Evolutionary conservation across 2,113 vertebrate genomes (phyloP).

Genomic region (Galbula dea): DNA sequence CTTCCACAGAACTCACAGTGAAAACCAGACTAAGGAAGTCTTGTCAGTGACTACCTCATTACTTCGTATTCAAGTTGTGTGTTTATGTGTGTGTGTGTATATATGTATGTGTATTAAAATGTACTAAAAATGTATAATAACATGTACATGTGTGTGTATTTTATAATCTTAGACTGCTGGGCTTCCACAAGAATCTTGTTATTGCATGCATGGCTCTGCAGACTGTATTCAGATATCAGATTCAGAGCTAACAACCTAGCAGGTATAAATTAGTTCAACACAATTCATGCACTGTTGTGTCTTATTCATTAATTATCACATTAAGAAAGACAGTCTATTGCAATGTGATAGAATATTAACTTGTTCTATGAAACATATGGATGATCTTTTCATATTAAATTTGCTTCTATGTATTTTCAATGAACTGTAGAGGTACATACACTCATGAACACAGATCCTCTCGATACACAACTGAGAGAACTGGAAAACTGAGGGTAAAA

Average conservation of each 20-base stretch:
- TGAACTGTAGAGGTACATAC: neutral
- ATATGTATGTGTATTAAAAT: neutral
- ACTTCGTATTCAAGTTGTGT: neutral
- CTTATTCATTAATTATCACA: conserved; percentile 41
- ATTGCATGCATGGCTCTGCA: neutral
- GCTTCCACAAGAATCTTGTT: neutral
- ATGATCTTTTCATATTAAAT: neutral
- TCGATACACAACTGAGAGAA: neutral
- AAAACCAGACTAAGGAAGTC: neutral
- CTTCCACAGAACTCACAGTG: neutral
- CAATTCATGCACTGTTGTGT: neutral
- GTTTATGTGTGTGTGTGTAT: neutral
- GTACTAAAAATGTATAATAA: neutral
- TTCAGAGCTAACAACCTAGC: conserved; percentile 3
- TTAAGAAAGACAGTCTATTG: neutral
- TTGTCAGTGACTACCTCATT: neutral
- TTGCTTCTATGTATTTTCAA: neutral
- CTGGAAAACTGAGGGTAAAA: neutral
- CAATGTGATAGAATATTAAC: neutral
- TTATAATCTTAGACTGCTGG: neutral
- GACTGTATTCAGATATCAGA: conserved; percentile 9
- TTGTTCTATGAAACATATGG: neutral
- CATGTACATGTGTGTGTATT: neutral
- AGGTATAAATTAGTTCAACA: conserved; percentile 38
- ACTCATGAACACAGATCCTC: neutral